Evolutionary conservation across 2,888 invertebrate species (phyloP), one percentile per base, ranked within the genome.

Genomic region (Lomographa bimaculata): DNA sequence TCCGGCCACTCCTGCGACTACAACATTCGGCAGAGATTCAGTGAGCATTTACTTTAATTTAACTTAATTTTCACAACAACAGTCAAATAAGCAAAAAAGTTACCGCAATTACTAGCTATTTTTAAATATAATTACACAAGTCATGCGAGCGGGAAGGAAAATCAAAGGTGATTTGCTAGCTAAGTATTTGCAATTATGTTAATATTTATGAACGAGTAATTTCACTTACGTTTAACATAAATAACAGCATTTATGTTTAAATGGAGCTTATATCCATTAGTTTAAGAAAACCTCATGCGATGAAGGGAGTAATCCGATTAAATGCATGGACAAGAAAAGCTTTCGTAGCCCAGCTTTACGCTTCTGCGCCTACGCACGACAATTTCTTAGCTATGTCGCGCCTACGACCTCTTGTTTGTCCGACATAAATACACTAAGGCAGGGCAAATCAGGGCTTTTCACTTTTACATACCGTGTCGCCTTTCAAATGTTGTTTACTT

Each of bases 1-100:
- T 18, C 90, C 90, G 5, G 79, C 81, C 38, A 80, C 87, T 24
- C 85, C 89, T 7, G 81, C 77, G n/a, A 61, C 75, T 18, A 59
- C 72, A 2, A 63, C 72, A 26, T 79, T 77, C 57, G 59, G 64
- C 21, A 77, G 84, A 60, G 84, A 85, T 48, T 77, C 80, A 65
- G 87, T 89, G 59, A 54, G 69, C 63, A 7, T 6, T 18, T 21
- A 19, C 18, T 7, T 35, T 48, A 36, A 29, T 20, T 46, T 41
- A 30, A 32, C 32, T 37, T 39, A 38, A 35, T 40, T 36, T 26
- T 14, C 14, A 4, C 14, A 3, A 4, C 2, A 3, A 14, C 4
- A 4, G n/a, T n/a, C 10, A 21, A 12, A 32, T 34, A 34, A 33
- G 17, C 23, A 29, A 19, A 28, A 38, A 20, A 34, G 4, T 11